phyloP scores from a whole-genome alignment of 2,888 invertebrate species.

The Odontothrips loti region DNA sequence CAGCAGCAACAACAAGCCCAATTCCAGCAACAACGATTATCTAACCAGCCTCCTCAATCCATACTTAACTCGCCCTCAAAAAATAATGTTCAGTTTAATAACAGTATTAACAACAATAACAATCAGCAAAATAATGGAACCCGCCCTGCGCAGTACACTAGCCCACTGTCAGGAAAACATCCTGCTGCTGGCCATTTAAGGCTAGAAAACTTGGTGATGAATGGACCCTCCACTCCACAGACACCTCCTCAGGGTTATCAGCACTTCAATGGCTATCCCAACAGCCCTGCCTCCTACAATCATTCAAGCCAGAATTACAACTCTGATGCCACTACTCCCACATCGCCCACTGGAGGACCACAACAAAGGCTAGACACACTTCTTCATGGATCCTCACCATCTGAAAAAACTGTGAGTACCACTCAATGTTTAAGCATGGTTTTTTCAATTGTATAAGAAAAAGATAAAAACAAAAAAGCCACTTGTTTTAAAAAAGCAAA shows the following conservation, averaged over 20 bases:
- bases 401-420: not conserved
- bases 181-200: conserved; percentile 38
- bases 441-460: too few relatives aligned
- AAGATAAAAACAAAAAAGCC: too few relatives aligned
- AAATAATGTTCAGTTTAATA: not conserved
- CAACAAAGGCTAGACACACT: not conserved
- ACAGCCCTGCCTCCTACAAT: conserved; percentile 4
- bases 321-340: not conserved
- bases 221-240: conserved; percentile 44
- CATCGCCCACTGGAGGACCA: not conserved
- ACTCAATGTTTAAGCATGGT: not conserved
- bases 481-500: not conserved
- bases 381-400: not conserved
- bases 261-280: conserved; percentile 35
- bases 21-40: conserved; percentile 36
- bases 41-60: conserved; percentile 38
- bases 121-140: conserved; percentile 36
- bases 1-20: conserved; percentile 46
- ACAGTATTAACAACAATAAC: conserved; percentile 41
- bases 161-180: not conserved
- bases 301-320: not conserved
- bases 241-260: conserved; percentile 29
- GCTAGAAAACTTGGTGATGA: conserved; percentile 46
- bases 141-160: not conserved
- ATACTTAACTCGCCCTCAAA: not conserved